phyloP scores from a whole-genome alignment of 2,113 vertebrate species.

The Hippocampus zosterae region DNA sequence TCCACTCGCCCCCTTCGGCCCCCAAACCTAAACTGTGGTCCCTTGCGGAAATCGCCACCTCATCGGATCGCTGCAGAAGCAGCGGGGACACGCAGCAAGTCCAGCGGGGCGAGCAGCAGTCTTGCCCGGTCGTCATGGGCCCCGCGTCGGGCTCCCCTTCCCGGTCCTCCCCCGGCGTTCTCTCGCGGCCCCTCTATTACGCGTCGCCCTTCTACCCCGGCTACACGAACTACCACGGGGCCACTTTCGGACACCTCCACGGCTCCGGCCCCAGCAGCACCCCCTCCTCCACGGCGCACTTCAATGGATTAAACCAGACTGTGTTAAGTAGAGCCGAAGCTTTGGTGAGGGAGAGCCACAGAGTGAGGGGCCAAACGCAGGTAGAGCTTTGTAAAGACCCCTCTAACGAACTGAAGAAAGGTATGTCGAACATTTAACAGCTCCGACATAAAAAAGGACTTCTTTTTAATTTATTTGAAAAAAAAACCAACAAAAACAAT shows the following conservation, averaged over 20 bases:
- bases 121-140: conserved; percentile 64
- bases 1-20: conserved; percentile 84
- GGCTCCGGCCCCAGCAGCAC: conserved; percentile 74
- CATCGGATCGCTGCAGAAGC: conserved; percentile 90
- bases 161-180: conserved; percentile 86
- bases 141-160: conserved; percentile 74
- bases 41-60: conserved; percentile 92
- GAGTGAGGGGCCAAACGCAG: conserved; percentile 89
- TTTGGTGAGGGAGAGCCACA: conserved; percentile 89
- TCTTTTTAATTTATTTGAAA: conserved; percentile 76
- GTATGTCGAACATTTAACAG: conserved; percentile 99
- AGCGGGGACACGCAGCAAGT: conserved; percentile 41
- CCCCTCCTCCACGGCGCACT: conserved; percentile 77
- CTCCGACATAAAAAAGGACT: conserved; percentile 70
- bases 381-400: conserved; percentile 98
- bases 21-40: conserved; percentile 97
- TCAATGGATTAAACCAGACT: conserved; percentile 99
- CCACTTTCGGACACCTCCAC: conserved; percentile 91
- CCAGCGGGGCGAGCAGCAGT: conserved; percentile 33
- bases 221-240: conserved; percentile 94
- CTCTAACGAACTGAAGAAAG: conserved; percentile 99
- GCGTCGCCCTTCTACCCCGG: conserved; percentile 93
- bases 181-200: conserved; percentile 94
- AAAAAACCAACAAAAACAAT: conserved; percentile 41
- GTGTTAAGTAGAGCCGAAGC: conserved; percentile 93